phyloP scores from a whole-genome alignment of 2,888 invertebrate species.

The Tetanocera ferruginea region DNA sequence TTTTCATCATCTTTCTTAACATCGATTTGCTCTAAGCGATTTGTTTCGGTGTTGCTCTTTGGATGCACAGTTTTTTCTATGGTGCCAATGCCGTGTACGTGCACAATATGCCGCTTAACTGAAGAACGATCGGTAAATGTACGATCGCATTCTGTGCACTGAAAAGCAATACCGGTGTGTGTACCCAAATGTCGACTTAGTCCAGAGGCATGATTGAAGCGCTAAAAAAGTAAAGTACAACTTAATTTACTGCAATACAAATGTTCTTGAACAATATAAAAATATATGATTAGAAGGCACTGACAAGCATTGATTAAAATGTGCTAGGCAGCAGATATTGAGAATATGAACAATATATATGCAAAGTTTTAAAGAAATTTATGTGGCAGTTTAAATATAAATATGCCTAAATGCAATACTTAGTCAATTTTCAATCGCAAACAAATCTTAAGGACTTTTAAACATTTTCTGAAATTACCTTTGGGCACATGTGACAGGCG shows the following conservation, averaged over 20 bases:
- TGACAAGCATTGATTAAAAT: too few relatives aligned
- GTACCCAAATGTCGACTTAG: constrained; percentile 78
- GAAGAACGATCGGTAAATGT: constrained; percentile 82
- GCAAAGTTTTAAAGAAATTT: too few relatives aligned
- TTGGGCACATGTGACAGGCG: constrained; percentile 77
- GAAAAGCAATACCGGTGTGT: constrained; percentile 77
- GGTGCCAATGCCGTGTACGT: constrained; percentile 55
- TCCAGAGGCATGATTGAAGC: constrained; percentile 73
- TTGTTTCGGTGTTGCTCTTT: constrained; percentile 14
- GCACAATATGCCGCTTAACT: constrained; percentile 74
- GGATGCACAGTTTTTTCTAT: constrained; percentile 8
- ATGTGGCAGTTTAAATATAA: too few relatives aligned
- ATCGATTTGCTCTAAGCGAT: not conserved
- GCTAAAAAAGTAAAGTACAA: constrained; percentile 40
- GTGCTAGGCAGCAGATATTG: too few relatives aligned
- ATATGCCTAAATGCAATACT: too few relatives aligned
- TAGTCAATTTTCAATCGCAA: too few relatives aligned
- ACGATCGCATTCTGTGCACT: constrained; percentile 77
- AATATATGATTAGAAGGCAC: too few relatives aligned
- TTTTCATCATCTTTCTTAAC: not conserved
- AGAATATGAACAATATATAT: too few relatives aligned
- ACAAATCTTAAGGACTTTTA: too few relatives aligned
- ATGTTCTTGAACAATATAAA: not conserved
- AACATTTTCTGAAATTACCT: constrained; percentile 59
- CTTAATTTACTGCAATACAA: not conserved